Evolutionary conservation across 1,140 invertebrate species (phyloP), one percentile per base, ranked within the genome.

Genomic region (Caerostris darwini): DNA sequence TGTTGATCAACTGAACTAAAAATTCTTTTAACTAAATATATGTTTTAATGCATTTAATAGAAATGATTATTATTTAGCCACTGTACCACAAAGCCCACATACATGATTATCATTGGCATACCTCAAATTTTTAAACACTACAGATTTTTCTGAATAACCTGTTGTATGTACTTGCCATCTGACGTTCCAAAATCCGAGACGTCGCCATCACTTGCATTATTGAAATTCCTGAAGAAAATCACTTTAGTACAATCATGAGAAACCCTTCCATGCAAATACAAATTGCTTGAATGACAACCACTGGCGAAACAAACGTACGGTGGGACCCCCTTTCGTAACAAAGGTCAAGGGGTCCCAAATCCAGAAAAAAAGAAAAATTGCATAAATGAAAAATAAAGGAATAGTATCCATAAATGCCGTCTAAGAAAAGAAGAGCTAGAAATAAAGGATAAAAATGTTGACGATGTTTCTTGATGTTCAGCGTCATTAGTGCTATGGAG

Each of bases 361-460:
- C 69, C 34, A 10, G 3, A 14, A 34, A 34, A 50, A 77, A 50
- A 77, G 0, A 34, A 34, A 34, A 34, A 34, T 34, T 34, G 34
- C 34, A 34, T 34, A 34, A 34, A 34, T 34, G 34, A 88, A 53
- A 61, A 12, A 88, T 7, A 17, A 64, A 19, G 34, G 64, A 64
- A 67, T 50, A 19, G 34, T 88, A 67, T 67, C 86, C 86, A 67
- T 88, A 88, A 88, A 88, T 88, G 34, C 86, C 19, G 56, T 10
- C n/a, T 34, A 88, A 88, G 7, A 58, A 34, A 34, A 50, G 50
- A 17, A 50, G 34, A 34, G 64, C 19, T 71, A 34, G 71, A 81
- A 91, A 57, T 77, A 77, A 88, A 88, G 86, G 86, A 82, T 91
- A 59, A 91, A 91, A 91, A 81, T 81, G 71, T 91, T 17, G 71